Percentiles rank a stretch among this genome's conserved stretches.
These are phyloP conservation scores for Etheostoma spectabile DNA, from an alignment of 2,113 vertebrate genomes.

Conservation along the genomic window DNA sequence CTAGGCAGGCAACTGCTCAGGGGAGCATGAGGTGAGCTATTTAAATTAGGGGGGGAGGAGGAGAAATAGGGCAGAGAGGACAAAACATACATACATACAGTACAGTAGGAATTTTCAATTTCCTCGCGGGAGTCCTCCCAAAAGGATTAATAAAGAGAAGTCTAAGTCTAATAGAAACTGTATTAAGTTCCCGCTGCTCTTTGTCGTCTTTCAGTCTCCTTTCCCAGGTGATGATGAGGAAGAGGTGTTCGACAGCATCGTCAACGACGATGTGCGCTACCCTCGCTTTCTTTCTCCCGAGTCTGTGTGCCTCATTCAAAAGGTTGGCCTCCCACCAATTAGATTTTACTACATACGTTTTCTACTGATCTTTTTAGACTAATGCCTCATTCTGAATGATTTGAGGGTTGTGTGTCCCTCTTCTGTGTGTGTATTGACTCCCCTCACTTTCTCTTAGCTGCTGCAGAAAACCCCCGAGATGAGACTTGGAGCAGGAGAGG, in stretches of 20 bases:
- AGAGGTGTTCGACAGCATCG: conserved; percentile 97
- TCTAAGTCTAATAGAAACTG: neutral
- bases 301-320: conserved; percentile 88
- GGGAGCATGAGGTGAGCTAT: neutral
- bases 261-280: conserved; percentile 90
- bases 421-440: neutral
- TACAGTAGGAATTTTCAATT: no score
- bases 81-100: no score
- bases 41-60: no score
- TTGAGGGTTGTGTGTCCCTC: neutral
- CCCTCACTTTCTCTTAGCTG: conserved; percentile 80
- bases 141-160: no score
- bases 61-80: no score
- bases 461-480: conserved; percentile 91
- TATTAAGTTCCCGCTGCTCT: neutral
- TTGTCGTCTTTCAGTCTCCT: conserved; percentile 83
- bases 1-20: neutral
- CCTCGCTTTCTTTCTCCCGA: conserved; percentile 89
- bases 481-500: conserved; percentile 90
- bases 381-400: neutral
- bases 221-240: conserved; percentile 98
- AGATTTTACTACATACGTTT: neutral
- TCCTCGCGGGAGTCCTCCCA: no score
- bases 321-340: conserved; percentile 79
- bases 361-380: neutral